phyloP scores from a whole-genome alignment of 2,113 vertebrate genomes.

The Vicugna pacos region DNA sequence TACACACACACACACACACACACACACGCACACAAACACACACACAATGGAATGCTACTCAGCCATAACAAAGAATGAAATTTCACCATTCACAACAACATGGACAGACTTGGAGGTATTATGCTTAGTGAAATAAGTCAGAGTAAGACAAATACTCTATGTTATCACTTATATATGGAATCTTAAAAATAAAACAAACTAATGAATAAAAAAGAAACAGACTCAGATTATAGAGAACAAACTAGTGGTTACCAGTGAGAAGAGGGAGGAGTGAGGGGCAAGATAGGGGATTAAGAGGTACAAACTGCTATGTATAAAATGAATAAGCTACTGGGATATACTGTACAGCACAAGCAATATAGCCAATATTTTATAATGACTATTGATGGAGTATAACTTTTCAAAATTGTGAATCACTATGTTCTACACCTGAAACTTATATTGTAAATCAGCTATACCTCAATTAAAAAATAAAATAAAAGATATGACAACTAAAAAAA shows the following conservation, averaged over 20 bases:
- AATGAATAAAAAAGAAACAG: background rate
- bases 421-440: background rate
- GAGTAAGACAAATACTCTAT: background rate
- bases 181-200: background rate
- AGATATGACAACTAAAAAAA: background rate
- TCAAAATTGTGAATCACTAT: background rate
- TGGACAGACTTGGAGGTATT: background rate
- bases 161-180: background rate
- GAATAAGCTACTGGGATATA: background rate
- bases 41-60: background rate
- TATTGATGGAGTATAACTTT: background rate
- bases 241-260: background rate
- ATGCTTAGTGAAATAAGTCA: background rate
- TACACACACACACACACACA: background rate
- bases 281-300: background rate
- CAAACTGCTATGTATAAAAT: background rate
- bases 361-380: background rate
- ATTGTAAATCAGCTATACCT: background rate
- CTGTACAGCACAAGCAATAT: background rate
- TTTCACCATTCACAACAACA: background rate
- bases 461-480: background rate
- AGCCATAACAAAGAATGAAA: background rate
- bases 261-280: background rate
- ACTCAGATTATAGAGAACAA: background rate
- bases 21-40: background rate